Base-by-base conservation (phyloP, 2,113 vertebrate genomes). In the Pedetes capensis region DNA sequence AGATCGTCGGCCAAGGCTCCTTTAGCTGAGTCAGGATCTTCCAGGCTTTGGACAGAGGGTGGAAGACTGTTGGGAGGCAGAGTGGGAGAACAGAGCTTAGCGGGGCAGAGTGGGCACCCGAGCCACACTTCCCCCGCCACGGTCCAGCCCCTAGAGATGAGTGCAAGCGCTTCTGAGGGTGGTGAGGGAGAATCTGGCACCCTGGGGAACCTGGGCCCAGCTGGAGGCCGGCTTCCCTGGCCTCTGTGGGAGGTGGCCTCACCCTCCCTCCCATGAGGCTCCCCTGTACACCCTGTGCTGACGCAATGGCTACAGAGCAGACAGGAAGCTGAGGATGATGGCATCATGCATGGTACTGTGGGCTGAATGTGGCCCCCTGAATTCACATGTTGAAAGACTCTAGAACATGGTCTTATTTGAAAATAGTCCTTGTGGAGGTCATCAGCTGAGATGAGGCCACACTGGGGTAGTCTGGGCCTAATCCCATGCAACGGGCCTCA, bases 91-190 rank as follows among this genome's bases (percentile, higher is more conserved):
- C 17, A 71, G 55, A 0, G 4, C 32, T 95, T 42, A 85, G 89
- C 1, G 32, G 14, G 37, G 34, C 64, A 17, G 22, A 55, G 13
- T 18, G 2, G 49, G 34, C 23, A 8, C n/a, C 42, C n/a, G 3
- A 42, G 3, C 12, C 3, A 22, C 1, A 13, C 20, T 47, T 18
- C 34, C 72, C 82, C 4, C 0, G 27, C 23, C 37, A 1, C 2
- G 1, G 32, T n/a, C 29, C 8, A 5, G 68, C 6, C 39, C 44
- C 2, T n/a, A 25, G 2, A 75, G 27, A 61, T n/a, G 44, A 57
- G 25, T 34, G 64, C n/a, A 42, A 76, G 22, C 18, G 16, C 51
- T 80, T 29, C 23, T 3, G 13, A 49, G 32, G 10, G 32, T 10
- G 51, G 20, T 11, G 49, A 64, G 39, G 74, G 42, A 74, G 76